These are phyloP conservation scores for Zaprionus camerounensis DNA, from an alignment of 1,140 invertebrate species.

Conservation along the genomic window DNA sequence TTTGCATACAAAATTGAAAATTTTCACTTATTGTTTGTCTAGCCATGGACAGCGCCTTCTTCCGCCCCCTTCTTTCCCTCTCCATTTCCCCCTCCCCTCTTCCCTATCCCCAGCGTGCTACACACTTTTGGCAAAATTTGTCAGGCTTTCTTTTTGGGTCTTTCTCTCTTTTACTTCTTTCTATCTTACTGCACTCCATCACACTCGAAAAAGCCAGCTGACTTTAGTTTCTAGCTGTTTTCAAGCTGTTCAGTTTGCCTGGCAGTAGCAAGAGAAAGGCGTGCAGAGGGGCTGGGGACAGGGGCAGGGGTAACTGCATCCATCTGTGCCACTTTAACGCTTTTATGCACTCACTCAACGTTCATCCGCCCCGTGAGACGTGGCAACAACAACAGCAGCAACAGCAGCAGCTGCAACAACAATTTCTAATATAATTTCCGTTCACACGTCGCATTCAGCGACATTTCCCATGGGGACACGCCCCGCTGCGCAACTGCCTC, in stretches of 20 bases:
- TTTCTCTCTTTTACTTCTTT: background rate
- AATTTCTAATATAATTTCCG: conserved; percentile 54
- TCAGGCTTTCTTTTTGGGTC: background rate
- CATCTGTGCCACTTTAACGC: conserved; percentile 35
- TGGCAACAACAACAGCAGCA: conserved; percentile 27
- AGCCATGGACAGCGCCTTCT: conserved; percentile 30
- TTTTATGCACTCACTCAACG: conserved; percentile 34
- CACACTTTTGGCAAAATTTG: conserved; percentile 3
- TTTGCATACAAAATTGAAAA: conserved; percentile 81
- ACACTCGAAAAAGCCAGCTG: conserved; percentile 6
- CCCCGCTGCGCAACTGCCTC: background rate
- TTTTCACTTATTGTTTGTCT: conserved; percentile 75
- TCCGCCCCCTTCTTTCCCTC: background rate
- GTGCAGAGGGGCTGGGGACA: background rate
- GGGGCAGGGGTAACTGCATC: background rate
- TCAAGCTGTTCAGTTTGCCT: conserved; percentile 2
- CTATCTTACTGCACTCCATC: background rate
- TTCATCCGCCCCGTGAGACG: conserved; percentile 35
- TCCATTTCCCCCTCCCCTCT: no score
- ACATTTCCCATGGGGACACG: conserved; percentile 20
- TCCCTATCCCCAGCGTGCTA: background rate
- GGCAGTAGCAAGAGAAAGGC: background rate
- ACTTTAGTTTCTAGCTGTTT: conserved; percentile 7
- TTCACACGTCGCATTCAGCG: conserved; percentile 28
- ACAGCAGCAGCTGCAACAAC: background rate